These are phyloP conservation scores for Eudyptes chrysolophus DNA, from an alignment of 2,113 vertebrate species.

Conservation along the genomic window DNA sequence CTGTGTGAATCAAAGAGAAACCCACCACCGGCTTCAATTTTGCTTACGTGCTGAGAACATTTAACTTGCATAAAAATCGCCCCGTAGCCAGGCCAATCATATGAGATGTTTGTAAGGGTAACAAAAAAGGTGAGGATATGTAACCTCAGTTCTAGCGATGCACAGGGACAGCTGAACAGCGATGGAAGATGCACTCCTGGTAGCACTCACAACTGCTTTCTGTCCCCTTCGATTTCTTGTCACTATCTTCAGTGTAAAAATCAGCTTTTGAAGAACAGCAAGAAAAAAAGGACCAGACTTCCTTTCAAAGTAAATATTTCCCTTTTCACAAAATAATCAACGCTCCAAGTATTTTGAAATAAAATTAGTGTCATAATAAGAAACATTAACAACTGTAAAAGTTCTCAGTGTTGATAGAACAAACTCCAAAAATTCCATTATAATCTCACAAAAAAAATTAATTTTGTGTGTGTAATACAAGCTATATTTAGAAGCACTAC, in stretches of 20 bases:
- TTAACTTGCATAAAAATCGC: not conserved
- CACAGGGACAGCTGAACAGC: not conserved
- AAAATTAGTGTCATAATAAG: not conserved
- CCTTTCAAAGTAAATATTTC: not conserved
- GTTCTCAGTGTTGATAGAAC: not conserved
- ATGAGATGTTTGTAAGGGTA: not conserved
- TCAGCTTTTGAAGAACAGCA: not conserved
- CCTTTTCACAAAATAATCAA: not conserved
- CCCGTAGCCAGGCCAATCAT: fast-evolving
- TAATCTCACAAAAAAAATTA: not conserved
- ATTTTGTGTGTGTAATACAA: not conserved
- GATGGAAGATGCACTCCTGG: fast-evolving
- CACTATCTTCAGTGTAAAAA: not conserved
- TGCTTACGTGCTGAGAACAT: fast-evolving
- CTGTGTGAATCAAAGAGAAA: not conserved
- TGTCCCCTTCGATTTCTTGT: not conserved
- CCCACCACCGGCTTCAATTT: fast-evolving
- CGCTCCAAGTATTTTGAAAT: not conserved
- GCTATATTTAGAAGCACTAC: not conserved
- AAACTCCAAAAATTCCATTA: not conserved
- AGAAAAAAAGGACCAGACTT: not conserved
- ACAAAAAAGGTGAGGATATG: not conserved
- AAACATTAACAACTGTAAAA: not conserved
- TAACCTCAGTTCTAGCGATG: not conserved
- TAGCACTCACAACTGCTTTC: not conserved